Conservation (phyloP, 2,797 vertebrate species). For the Loriculus beryllinus region DNA sequence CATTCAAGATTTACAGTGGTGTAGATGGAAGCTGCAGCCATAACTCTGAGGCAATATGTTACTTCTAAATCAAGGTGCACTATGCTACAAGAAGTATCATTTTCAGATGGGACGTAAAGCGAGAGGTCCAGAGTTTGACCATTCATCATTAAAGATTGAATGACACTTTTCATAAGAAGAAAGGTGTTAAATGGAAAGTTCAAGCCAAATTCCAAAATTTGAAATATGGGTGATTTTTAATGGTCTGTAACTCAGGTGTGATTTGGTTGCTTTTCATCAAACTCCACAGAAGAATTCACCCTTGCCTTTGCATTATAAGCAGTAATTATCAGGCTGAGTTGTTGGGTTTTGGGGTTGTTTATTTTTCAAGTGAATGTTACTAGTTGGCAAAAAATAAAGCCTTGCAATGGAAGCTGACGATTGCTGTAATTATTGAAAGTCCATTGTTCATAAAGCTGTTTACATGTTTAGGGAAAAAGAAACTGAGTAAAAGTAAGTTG, state of each 20-base stretch:
- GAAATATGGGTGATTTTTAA: conserved; percentile 28
- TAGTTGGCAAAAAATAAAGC: background rate
- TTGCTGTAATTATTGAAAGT: background rate
- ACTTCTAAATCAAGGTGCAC: background rate
- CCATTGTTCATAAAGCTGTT: background rate
- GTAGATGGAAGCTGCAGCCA: background rate
- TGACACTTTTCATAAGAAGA: conserved; percentile 34
- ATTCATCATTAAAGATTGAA: background rate
- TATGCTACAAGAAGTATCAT: background rate
- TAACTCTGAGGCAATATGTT: background rate
- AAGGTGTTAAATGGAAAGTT: background rate
- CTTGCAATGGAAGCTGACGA: background rate
- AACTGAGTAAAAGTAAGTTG: background rate
- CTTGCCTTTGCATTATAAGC: background rate
- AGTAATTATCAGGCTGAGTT: background rate
- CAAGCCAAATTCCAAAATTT: conserved; percentile 43
- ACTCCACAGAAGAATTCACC: background rate
- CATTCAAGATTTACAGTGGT: background rate
- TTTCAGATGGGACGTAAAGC: background rate
- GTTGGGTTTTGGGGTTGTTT: background rate
- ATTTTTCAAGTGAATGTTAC: background rate
- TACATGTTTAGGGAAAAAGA: background rate
- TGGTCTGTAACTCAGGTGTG: conserved; percentile 7
- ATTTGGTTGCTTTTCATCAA: conserved; percentile 21
- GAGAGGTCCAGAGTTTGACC: background rate